Percentiles rank a stretch among this genome's conserved stretches.
These are phyloP conservation scores for Boulengeromyrus knoepffleri DNA, from an alignment of 2,113 vertebrate genomes.

Conservation along the genomic window DNA sequence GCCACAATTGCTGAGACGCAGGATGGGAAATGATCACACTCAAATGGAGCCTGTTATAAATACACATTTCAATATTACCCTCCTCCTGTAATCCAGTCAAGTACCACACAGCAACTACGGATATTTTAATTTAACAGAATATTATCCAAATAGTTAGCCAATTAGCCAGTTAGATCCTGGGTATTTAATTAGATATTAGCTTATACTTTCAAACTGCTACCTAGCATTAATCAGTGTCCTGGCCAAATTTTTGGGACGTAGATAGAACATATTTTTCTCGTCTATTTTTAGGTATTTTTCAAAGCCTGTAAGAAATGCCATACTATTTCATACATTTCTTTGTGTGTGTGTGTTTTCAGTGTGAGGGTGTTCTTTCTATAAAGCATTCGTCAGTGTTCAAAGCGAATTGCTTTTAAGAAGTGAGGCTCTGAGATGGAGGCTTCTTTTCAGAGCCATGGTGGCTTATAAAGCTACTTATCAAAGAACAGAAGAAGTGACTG, in stretches of 20 bases:
- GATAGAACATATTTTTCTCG: neutral
- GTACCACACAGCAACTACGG: neutral
- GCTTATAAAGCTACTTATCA: neutral
- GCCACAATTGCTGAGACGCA: conserved; percentile 35
- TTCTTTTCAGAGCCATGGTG: neutral
- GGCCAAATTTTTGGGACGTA: neutral
- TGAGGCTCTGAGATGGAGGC: neutral
- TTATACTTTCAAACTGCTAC: neutral
- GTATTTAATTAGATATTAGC: neutral
- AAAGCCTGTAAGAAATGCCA: neutral
- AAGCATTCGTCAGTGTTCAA: conserved; percentile 6
- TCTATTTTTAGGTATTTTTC: neutral
- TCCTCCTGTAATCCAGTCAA: neutral
- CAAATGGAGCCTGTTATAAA: conserved; percentile 22
- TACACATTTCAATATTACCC: neutral
- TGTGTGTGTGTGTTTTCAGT: neutral
- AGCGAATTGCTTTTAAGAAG: neutral
- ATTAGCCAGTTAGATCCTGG: neutral
- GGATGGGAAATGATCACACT: conserved; percentile 48
- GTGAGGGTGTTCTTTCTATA: neutral
- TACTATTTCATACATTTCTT: neutral
- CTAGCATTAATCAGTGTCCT: neutral
- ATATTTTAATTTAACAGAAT: neutral
- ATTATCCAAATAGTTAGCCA: conserved; percentile 4
- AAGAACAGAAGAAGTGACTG: neutral